Evolutionary conservation across 2,797 vertebrate species (phyloP).

Genomic region (Odontamblyopus lacepedii): DNA sequence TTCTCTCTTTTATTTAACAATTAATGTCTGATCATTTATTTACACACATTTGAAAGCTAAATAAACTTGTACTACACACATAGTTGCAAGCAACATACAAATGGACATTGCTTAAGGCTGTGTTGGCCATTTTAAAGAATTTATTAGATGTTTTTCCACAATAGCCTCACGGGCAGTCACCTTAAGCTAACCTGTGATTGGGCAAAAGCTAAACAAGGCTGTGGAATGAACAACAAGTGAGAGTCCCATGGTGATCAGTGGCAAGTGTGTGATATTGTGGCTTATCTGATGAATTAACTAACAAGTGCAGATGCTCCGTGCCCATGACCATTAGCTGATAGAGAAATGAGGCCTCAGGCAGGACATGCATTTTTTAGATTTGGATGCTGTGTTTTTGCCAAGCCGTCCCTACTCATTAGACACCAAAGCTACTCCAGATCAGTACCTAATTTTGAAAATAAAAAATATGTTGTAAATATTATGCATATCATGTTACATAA

Average conservation of each 20-base stretch:
- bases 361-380: slow-evolving; percentile 66
- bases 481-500: background rate
- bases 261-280: slow-evolving; percentile 21
- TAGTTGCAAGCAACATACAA: slow-evolving; percentile 50
- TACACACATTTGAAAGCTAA: slow-evolving; percentile 64
- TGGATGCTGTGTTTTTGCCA: slow-evolving; percentile 47
- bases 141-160: slow-evolving; percentile 32
- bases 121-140: slow-evolving; percentile 55
- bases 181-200: slow-evolving; percentile 21
- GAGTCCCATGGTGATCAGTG: slow-evolving; percentile 28
- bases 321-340: slow-evolving; percentile 71
- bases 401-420: slow-evolving; percentile 50
- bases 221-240: slow-evolving; percentile 43
- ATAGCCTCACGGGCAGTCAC: slow-evolving; percentile 15
- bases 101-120: slow-evolving; percentile 65
- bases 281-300: slow-evolving; percentile 63
- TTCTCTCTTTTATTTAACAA: slow-evolving; percentile 76
- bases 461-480: slow-evolving; percentile 27
- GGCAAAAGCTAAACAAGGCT: slow-evolving; percentile 22
- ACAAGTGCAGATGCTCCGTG: slow-evolving; percentile 57
- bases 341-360: slow-evolving; percentile 72
- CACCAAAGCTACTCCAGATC: slow-evolving; percentile 26
- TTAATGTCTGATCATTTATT: slow-evolving; percentile 77
- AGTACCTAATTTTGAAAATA: slow-evolving; percentile 48
- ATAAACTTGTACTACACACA: slow-evolving; percentile 67